Conservation (phyloP, 2,113 vertebrate species). For the Ammodytes marinus region DNA sequence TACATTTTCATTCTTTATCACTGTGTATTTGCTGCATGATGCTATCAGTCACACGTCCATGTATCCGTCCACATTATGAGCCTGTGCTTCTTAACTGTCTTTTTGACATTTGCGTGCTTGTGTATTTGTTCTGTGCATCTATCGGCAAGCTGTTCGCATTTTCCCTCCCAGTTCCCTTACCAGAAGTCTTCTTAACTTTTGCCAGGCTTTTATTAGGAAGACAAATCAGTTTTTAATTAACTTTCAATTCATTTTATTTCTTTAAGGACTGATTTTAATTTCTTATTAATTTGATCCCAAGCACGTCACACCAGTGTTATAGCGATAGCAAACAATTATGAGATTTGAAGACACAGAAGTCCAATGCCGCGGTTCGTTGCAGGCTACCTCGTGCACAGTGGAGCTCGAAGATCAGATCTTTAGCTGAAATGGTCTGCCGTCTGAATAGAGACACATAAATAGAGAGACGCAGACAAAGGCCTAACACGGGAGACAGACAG, state of each 20-base stretch:
- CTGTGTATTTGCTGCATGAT: slow-evolving; percentile 23
- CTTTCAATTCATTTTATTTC: neutral
- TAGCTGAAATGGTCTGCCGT: slow-evolving; percentile 1
- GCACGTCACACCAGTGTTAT: neutral
- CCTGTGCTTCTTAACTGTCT: slow-evolving; percentile 14
- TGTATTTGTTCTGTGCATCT: slow-evolving; percentile 10
- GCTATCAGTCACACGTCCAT: slow-evolving; percentile 26
- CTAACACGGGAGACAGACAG: slow-evolving; percentile 28
- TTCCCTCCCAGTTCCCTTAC: neutral
- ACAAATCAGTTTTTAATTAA: slow-evolving; percentile 54
- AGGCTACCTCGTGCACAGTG: slow-evolving; percentile 16
- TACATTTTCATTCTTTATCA: slow-evolving; percentile 22
- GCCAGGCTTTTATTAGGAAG: slow-evolving; percentile 32
- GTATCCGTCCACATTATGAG: slow-evolving; percentile 17
- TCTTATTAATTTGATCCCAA: neutral
- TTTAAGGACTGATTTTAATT: slow-evolving; percentile 4
- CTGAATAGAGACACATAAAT: slow-evolving; percentile 43
- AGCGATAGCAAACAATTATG: slow-evolving; percentile 30
- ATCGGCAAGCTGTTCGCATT: slow-evolving; percentile 19
- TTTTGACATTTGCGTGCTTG: slow-evolving; percentile 10
- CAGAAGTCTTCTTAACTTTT: slow-evolving; percentile 26
- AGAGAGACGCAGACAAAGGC: slow-evolving; percentile 34
- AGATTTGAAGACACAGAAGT: slow-evolving; percentile 12
- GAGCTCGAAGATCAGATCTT: slow-evolving; percentile 39
- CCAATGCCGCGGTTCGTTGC: neutral